Percentiles rank a stretch among this genome's conserved stretches.
phyloP scores from a whole-genome alignment of 2,113 vertebrate species.

The Eublepharis macularius region DNA sequence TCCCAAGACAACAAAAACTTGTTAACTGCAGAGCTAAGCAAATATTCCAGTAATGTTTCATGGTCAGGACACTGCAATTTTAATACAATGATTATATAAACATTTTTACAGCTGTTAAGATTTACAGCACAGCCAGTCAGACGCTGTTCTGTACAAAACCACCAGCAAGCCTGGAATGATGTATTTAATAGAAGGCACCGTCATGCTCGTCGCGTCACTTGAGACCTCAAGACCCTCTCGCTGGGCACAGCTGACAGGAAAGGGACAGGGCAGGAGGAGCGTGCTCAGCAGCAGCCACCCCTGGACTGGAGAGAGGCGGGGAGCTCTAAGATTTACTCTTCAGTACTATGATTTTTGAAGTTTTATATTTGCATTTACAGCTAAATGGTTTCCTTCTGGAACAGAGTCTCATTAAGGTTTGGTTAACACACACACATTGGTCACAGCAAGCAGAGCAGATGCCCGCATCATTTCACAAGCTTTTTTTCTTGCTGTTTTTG shows the following conservation, averaged over 20 bases:
- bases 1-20: slow-evolving; percentile 60
- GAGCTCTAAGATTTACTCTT: slow-evolving; percentile 53
- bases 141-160: slow-evolving; percentile 83
- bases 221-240: slow-evolving; percentile 84
- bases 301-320: slow-evolving; percentile 69
- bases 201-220: slow-evolving; percentile 90
- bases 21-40: slow-evolving; percentile 77
- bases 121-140: slow-evolving; percentile 80
- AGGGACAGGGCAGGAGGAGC: slow-evolving; percentile 66
- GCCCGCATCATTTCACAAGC: slow-evolving; percentile 80
- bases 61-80: slow-evolving; percentile 87
- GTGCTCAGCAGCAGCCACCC: slow-evolving; percentile 78
- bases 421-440: slow-evolving; percentile 77
- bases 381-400: slow-evolving; percentile 78
- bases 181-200: slow-evolving; percentile 93
- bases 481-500: slow-evolving; percentile 81
- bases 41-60: slow-evolving; percentile 75
- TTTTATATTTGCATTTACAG: slow-evolving; percentile 80
- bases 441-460: slow-evolving; percentile 84
- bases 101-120: slow-evolving; percentile 79
- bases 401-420: slow-evolving; percentile 83
- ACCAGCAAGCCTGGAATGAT: slow-evolving; percentile 91
- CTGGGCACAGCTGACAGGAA: slow-evolving; percentile 86
- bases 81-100: slow-evolving; percentile 77
- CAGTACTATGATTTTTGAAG: slow-evolving; percentile 75